Evolutionary conservation across 2,888 invertebrate species (phyloP).

Genomic region (Melinaea marsaeus): DNA sequence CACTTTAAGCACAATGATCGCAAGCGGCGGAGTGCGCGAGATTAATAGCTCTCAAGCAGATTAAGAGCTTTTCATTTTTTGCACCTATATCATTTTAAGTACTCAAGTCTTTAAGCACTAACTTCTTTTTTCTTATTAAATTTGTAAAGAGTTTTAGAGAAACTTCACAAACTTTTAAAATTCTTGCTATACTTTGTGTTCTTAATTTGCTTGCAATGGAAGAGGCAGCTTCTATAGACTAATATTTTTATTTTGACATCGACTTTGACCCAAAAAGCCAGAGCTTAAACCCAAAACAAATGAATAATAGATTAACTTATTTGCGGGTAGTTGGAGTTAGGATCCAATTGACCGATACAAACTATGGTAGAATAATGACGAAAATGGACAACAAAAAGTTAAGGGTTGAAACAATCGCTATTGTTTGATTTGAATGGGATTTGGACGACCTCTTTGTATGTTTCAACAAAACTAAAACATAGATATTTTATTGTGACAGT

Average conservation of each 20-base stretch:
- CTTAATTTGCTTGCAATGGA: too few species aligned
- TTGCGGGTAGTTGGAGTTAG: background rate
- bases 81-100: constrained; percentile 31
- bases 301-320: background rate
- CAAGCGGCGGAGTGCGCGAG: constrained; percentile 22
- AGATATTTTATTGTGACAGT: too few species aligned
- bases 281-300: background rate
- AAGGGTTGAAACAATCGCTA: background rate
- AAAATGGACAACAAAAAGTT: constrained; percentile 3
- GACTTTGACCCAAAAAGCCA: background rate
- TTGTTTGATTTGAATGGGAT: constrained; percentile 3
- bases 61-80: constrained; percentile 31
- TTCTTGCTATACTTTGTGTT: too few species aligned
- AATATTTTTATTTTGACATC: too few species aligned
- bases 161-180: background rate
- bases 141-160: background rate
- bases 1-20: constrained; percentile 14
- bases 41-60: constrained; percentile 26
- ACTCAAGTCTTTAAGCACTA: constrained; percentile 16
- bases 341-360: constrained; percentile 10
- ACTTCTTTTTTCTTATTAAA: constrained; percentile 24
- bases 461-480: background rate
- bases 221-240: too few species aligned
- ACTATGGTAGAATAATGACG: constrained; percentile 17
- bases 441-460: background rate